These are phyloP conservation scores for Riparia riparia DNA, from an alignment of 2,113 vertebrate genomes.

Conservation along the genomic window DNA sequence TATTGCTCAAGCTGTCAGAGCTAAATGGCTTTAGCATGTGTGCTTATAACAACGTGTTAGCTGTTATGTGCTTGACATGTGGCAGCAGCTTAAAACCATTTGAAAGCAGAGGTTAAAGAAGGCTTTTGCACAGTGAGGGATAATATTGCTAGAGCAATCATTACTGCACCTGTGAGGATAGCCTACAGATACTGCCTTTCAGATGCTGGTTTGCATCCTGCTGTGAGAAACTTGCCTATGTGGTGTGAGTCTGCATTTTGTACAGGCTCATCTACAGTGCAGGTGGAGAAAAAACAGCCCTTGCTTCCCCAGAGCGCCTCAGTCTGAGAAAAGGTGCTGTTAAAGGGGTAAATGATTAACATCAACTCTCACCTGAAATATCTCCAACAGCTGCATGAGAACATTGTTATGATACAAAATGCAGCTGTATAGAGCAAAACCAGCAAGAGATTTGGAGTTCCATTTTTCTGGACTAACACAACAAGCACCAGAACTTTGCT, in stretches of 20 bases:
- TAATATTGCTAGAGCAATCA: background rate
- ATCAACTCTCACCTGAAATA: background rate
- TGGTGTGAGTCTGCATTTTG: background rate
- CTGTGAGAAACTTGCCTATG: rapidly evolving
- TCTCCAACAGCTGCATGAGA: background rate
- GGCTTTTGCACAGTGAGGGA: background rate
- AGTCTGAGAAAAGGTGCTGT: background rate
- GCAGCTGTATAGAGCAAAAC: background rate
- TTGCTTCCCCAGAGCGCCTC: rapidly evolving
- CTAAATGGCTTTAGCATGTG: background rate
- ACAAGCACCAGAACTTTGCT: background rate
- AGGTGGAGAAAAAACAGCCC: background rate
- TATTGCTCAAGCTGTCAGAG: background rate
- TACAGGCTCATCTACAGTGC: background rate
- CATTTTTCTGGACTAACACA: background rate
- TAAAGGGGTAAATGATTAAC: background rate
- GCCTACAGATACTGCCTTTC: background rate
- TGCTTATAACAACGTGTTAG: background rate
- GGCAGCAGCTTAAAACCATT: conserved; percentile 2
- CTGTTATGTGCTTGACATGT: background rate
- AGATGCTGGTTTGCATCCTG: background rate
- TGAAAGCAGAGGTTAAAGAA: background rate
- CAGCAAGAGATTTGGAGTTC: background rate
- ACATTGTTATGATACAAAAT: background rate
- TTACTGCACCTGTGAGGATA: background rate